phyloP scores from a whole-genome alignment of 1,140 invertebrate genomes.

The Camponotus floridanus region DNA sequence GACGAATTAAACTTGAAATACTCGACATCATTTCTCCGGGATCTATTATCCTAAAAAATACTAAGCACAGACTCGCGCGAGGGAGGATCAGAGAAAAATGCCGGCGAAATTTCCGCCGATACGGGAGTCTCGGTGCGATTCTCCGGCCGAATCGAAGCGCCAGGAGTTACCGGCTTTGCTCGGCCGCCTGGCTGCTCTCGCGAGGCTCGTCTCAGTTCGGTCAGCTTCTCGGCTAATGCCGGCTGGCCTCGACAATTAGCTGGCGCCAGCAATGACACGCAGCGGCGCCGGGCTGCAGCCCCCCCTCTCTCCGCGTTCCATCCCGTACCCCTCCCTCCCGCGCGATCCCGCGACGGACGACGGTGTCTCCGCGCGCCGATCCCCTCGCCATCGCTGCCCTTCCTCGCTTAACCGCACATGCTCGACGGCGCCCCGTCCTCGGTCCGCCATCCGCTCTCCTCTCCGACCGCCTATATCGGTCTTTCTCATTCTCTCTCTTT shows the following conservation, averaged over 20 bases:
- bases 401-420: conserved; percentile 60
- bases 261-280: conserved; percentile 84
- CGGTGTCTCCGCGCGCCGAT: not conserved
- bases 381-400: conserved; percentile 14
- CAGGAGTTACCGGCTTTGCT: not conserved
- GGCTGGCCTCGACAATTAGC: conserved; percentile 84
- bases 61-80: not conserved
- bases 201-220: conserved; percentile 74
- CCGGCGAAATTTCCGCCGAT: not conserved
- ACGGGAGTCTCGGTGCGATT: not conserved
- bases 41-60: not conserved
- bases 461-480: conserved; percentile 10
- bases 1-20: not conserved
- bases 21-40: not conserved
- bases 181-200: conserved; percentile 36
- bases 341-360: conserved; percentile 39
- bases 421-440: conserved; percentile 67
- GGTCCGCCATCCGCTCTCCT: conserved; percentile 58
- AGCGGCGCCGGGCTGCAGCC: conserved; percentile 78
- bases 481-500: too few species aligned
- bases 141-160: not conserved
- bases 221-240: conserved; percentile 81
- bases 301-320: conserved; percentile 57
- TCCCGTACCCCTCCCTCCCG: conserved; percentile 22
- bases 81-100: too few species aligned